Conservation (phyloP, 2,888 invertebrate species). For the Villa cingulata region DNA sequence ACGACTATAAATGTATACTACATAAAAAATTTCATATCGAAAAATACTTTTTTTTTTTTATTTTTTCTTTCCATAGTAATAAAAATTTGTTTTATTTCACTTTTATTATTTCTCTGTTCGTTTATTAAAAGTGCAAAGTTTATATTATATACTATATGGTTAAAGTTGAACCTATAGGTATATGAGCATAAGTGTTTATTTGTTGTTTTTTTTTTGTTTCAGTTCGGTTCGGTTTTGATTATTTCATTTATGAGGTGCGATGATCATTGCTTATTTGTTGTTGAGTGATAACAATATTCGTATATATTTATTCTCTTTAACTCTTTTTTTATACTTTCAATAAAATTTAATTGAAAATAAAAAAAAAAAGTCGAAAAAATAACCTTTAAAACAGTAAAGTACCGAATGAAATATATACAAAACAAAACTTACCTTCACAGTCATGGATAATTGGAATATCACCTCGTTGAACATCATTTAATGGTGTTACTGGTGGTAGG, state of each 20-base stretch:
- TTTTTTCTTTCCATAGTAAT: background rate
- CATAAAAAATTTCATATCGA: background rate
- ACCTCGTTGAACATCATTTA: slow-evolving; percentile 41
- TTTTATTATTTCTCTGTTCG: too few species aligned
- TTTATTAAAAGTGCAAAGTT: background rate
- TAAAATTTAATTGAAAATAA: background rate
- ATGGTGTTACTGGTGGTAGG: slow-evolving; percentile 27
- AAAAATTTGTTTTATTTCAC: background rate
- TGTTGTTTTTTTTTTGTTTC: too few species aligned
- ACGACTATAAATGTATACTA: too few species aligned
- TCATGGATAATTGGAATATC: slow-evolving; percentile 51
- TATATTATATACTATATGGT: background rate
- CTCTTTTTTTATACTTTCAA: background rate
- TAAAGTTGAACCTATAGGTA: background rate
- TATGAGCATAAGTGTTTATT: too few species aligned
- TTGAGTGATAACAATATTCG: background rate
- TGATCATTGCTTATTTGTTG: background rate
- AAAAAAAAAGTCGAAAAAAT: too few species aligned
- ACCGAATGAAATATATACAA: too few species aligned
- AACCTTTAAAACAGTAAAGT: background rate
- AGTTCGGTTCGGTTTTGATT: background rate
- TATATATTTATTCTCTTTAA: too few species aligned
- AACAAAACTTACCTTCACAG: slow-evolving; percentile 38
- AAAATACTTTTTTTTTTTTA: background rate
- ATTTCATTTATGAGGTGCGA: background rate